Conservation (phyloP, 2,888 invertebrate species). For the Acronicta leporina region DNA sequence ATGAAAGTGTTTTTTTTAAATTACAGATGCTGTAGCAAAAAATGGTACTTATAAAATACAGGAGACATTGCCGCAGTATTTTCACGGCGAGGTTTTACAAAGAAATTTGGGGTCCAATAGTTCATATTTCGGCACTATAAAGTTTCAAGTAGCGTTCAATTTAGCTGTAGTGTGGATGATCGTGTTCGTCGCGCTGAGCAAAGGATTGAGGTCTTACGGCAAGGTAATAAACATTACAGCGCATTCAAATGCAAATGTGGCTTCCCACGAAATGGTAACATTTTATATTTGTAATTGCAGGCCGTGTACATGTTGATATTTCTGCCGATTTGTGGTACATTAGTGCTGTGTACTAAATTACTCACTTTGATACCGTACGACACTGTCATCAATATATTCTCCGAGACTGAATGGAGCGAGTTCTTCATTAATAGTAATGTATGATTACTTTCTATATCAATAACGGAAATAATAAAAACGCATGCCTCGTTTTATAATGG, state of each 20-base stretch:
- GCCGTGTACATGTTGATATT: constrained; percentile 93
- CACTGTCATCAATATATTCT: constrained; percentile 91
- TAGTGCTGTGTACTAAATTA: constrained; percentile 93
- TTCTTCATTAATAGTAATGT: constrained; percentile 95
- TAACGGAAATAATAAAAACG: too few relatives aligned
- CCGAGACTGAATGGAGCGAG: constrained; percentile 94
- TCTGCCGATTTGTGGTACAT: constrained; percentile 93
- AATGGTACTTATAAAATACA: constrained; percentile 83
- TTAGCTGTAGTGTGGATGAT: constrained; percentile 97
- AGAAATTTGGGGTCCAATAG: constrained; percentile 73
- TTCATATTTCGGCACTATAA: constrained; percentile 90
- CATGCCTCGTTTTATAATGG: background rate
- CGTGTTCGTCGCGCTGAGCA: constrained; percentile 95
- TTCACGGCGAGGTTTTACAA: constrained; percentile 95
- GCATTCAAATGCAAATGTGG: constrained; percentile 24
- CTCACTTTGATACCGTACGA: constrained; percentile 92
- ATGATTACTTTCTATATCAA: constrained; percentile 65
- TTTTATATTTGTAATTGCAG: constrained; percentile 67
- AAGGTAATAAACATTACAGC: constrained; percentile 87
- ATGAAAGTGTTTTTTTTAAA: constrained; percentile 37
- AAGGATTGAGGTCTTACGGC: constrained; percentile 95
- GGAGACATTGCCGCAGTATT: constrained; percentile 95
- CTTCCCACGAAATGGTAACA: constrained; percentile 39
- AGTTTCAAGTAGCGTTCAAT: constrained; percentile 97
- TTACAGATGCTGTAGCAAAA: constrained; percentile 70